Evolutionary conservation across 2,113 vertebrate genomes (phyloP), one percentile per base, ranked within the genome.

Genomic region (Murina feae): DNA sequence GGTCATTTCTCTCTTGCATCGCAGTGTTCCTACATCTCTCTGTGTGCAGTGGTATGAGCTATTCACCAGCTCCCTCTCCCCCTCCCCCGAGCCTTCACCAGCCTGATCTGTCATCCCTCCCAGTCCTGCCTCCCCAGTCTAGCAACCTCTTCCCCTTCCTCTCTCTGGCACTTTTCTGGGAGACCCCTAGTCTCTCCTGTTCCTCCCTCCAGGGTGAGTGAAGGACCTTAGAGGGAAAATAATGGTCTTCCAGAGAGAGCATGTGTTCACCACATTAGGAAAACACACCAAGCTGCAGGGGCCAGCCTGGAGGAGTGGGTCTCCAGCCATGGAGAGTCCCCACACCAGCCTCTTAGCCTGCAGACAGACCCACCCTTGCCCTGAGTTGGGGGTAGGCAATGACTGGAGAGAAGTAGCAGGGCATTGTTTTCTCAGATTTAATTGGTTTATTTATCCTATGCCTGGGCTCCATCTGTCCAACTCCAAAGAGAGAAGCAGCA

Each of bases 201-300:
- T 32, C 78, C 69, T 86, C 65, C 53, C 53, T 78, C 58, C 93
- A 37, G 35, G 37, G 81, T 97, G 97, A 91, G 86, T 94, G 35
- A 91, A 97, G 98, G 98, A 98, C 98, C 98, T 98, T 98, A 94
- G 98, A 98, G 98, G 98, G 98, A 99, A 99, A 99, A 98, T 98
- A 99, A 98, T 98, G 98, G 98, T 98, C 97, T 98, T 98, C 98
- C 96, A 98, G 98, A 98, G 98, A 98, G 95, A 98, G 98, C 99
- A 99, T 99, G 98, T 99, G 99, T 99, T 99, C 98, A 98, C 99
- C 99, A 99, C 98, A 98, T 99, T 99, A 99, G 87, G 98, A 99
- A 98, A 99, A 99, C 98, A 99, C 90, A 90, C 94, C 97, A 30
- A 20, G 60, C 98, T 91, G 96, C 98, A 96, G 95, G 97, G 94